Conservation (phyloP, 2,888 invertebrate genomes). For the Phyto melanocephala region DNA sequence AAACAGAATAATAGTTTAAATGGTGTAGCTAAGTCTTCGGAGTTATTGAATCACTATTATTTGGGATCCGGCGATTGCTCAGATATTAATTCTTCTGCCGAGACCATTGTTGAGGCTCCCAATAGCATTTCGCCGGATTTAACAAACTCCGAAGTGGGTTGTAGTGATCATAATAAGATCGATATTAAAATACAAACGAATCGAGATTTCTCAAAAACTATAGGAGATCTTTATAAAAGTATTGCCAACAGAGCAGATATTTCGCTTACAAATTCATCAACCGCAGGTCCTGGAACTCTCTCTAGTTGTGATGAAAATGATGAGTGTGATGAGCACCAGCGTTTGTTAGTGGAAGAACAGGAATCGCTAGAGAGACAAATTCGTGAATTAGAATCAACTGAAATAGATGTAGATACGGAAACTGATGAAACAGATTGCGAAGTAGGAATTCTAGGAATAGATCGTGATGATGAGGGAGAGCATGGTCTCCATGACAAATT, state of each 20-base stretch:
- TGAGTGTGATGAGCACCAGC: conserved; percentile 85
- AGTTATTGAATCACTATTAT: conserved; percentile 53
- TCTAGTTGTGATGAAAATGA: conserved; percentile 80
- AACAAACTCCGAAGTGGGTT: conserved; percentile 7
- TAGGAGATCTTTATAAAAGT: conserved; percentile 78
- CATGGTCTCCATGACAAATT: conserved; percentile 66
- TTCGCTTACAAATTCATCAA: conserved; percentile 60
- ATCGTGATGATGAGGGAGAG: conserved; percentile 69
- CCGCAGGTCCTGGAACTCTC: conserved; percentile 67
- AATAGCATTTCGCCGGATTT: conserved; percentile 52
- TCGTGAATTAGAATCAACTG: conserved; percentile 85
- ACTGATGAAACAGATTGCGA: conserved; percentile 85
- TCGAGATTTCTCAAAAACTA: conserved; percentile 78
- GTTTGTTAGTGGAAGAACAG: conserved; percentile 87
- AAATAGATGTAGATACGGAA: conserved; percentile 88
- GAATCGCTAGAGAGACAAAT: conserved; percentile 87
- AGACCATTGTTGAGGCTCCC: conserved; percentile 68
- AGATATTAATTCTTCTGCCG: conserved; percentile 61
- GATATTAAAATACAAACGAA: conserved; percentile 79
- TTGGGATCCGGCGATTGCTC: conserved; percentile 58
- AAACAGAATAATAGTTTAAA: conserved; percentile 59
- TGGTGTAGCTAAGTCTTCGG: conserved; percentile 60
- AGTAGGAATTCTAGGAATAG: conserved; percentile 74
- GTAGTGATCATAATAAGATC: conserved; percentile 74
- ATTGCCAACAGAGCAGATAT: conserved; percentile 61